Evolutionary conservation across 1,140 invertebrate genomes (phyloP), one percentile per base, ranked within the genome.

Genomic region (Drosophila baimaii): DNA sequence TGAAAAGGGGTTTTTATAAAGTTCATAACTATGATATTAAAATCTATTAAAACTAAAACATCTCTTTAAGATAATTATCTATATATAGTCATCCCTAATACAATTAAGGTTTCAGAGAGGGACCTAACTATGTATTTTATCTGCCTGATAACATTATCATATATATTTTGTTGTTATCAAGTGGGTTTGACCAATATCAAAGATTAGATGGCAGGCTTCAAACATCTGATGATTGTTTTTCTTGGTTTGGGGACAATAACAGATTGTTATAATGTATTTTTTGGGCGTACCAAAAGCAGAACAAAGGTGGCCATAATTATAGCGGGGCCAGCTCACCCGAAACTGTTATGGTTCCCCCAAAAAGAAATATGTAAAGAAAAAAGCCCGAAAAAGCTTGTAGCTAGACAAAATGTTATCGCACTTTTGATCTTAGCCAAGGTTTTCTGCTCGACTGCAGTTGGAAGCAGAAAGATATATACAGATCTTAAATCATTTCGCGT

Each of bases 351-450:
- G 3, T 39, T 25, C 19, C n/a, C 23, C 10, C 17, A 17, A 33
- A 19, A 31, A 33, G 25, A 31, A 54, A 43, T 23, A 59, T n/a
- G 9, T n/a, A 33, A 21, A 47, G 23, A 17, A 47, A 31, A 31
- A 15, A 12, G n/a, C 6, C 25, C 10, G 3, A 19, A 63, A 27
- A 23, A 57, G 35, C 35, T 56, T 39, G 21, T 19, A 41, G 43
- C 56, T 39, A 41, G 31, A 29, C 29, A 56, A 39, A 44, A 41
- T 35, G 47, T 52, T 58, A 81, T 81, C 47, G 41, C 57, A 72
- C 65, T 65, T 63, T 65, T 84, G 55, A 84, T 81, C 72, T 69
- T 41, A 31, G 79, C 58, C 77, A 77, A 81, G 81, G 66, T 49
- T 64, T 73, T 46, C 25, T 33, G 31, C 23, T 25, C 55, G 27